Evolutionary conservation across 2,797 vertebrate genomes (phyloP), one percentile per base, ranked within the genome.

Genomic region (Mallotus villosus): DNA sequence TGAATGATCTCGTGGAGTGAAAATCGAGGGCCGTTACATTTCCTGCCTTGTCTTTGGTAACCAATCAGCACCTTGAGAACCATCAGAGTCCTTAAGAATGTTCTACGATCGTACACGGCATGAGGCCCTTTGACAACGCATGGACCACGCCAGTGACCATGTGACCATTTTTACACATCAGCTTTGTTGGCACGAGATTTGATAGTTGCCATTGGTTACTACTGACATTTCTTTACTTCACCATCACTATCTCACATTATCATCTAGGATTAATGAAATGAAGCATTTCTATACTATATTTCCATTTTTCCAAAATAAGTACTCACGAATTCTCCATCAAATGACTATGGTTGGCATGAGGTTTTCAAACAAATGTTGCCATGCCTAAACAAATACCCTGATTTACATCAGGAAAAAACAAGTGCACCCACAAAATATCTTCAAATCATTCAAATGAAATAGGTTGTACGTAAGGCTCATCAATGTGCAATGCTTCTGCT

Each of bases 121-220:
- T 37, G 63, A 51, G 63, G 58, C 70, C 70, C 71, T 84, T 82
- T 78, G 68, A 75, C 67, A 76, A 8, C 5, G 5, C 68, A 78
- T 71, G 61, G 66, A 72, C 75, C 73, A 55, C 27, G 71, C 80
- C 74, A 34, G 70, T 69, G 63, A 63, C 57, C 78, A 41, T 53
- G 74, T 78, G 69, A 32, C 68, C 74, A 63, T 24, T 51, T 49
- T 19, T 22, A 65, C 21, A 63, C 27, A n/a, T 37, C 61, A 34
- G 17, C 29, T 37, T 29, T 37, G 17, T 21, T 60, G 27, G 24
- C 22, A 60, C 21, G 14, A 25, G 58, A 9, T 2, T 14, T 27
- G 14, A n/a, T 9, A 34, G 19, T 37, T 27, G 25, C 14, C 17
- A 62, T 62, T 14, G 32, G 60, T 16, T 16, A 32, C 19, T 62